Base-by-base conservation (phyloP, 2,797 vertebrate species). In the Diplodus sargus region DNA sequence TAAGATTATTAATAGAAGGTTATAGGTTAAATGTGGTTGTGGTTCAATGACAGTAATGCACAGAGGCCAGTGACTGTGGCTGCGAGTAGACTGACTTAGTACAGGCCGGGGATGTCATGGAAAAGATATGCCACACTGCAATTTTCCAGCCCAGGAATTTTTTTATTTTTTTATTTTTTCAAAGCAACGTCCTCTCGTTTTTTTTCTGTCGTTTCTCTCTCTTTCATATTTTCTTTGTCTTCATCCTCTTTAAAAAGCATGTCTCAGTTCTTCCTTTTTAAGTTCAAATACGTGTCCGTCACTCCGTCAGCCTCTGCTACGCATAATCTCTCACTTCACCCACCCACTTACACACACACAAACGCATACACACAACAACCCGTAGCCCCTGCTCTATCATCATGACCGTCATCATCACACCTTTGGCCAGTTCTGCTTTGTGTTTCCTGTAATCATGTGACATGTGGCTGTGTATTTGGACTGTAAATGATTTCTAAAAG, bases 71-170 rank as follows among this genome's bases (percentile, higher is more conserved):
- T 18, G 39, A 62, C 63, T 60, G 48, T 72, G 82, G 69, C 60
- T 17, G 16, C 23, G 28, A 74, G 42, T 15, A 34, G 68, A 58
- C 61, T 14, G 62, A 73, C 68, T 72, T 25, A 74, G 47, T 68
- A 56, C 71, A 78, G 70, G 58, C 67, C 48, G 64, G 66, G 28
- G 58, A 64, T 78, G 82, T 70, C 47, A 78, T 82, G 74, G 83
- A 84, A 79, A 87, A 84, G 68, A 54, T 57, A 74, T 63, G 62
- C 67, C 56, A 52, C 61, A 48, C 43, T 67, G 73, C 78, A 83
- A 73, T 84, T 84, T 81, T 54, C 78, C 64, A 78, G 22, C 63
- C 25, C 80, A 76, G 80, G 79, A 82, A 80, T 70, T 51, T 60
- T 58, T 81, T 71, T 14, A 9, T 34, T 34, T 34, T 34, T 34